phyloP scores from a whole-genome alignment of 2,797 vertebrate species.

The Odontamblyopus lacepedii region DNA sequence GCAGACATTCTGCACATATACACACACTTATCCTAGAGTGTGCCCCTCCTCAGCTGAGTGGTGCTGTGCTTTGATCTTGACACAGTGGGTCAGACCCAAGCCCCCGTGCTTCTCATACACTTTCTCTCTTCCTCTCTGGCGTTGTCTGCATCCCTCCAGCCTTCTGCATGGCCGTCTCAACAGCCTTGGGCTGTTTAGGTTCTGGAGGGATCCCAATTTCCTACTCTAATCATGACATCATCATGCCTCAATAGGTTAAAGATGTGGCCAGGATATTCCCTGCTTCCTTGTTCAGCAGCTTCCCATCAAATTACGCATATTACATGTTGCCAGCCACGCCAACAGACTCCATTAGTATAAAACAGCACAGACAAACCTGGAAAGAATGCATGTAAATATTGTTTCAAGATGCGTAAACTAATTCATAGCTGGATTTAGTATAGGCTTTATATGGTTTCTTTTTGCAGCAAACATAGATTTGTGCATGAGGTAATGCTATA shows the following conservation, averaged over 20 bases:
- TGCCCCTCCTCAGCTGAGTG: slow-evolving; percentile 73
- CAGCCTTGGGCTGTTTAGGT: slow-evolving; percentile 81
- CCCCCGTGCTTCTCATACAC: slow-evolving; percentile 29
- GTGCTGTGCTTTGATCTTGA: slow-evolving; percentile 79
- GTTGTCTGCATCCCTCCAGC: slow-evolving; percentile 52
- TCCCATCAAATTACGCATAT: slow-evolving; percentile 79
- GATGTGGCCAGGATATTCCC: slow-evolving; percentile 83
- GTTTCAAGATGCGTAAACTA: slow-evolving; percentile 34
- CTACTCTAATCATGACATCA: slow-evolving; percentile 89
- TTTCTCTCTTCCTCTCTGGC: slow-evolving; percentile 18
- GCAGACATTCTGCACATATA: slow-evolving; percentile 46
- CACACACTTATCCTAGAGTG: slow-evolving; percentile 67
- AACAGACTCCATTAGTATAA: slow-evolving; percentile 54
- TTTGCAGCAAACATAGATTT: slow-evolving; percentile 24
- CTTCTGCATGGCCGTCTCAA: slow-evolving; percentile 60
- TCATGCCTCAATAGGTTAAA: slow-evolving; percentile 85
- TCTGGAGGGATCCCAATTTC: slow-evolving; percentile 84
- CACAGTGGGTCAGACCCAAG: slow-evolving; percentile 55
- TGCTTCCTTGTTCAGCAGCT: slow-evolving; percentile 75
- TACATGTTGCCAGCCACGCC: slow-evolving; percentile 59
- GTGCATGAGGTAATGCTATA: slow-evolving; percentile 65
- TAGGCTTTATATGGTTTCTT: slow-evolving; percentile 21
- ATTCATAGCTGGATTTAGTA: slow-evolving; percentile 20
- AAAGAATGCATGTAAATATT: slow-evolving; percentile 44
- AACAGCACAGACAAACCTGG: slow-evolving; percentile 41